Evolutionary conservation across 2,888 invertebrate genomes (phyloP), one percentile per base, ranked within the genome.

Genomic region (Achlya flavicornis): DNA sequence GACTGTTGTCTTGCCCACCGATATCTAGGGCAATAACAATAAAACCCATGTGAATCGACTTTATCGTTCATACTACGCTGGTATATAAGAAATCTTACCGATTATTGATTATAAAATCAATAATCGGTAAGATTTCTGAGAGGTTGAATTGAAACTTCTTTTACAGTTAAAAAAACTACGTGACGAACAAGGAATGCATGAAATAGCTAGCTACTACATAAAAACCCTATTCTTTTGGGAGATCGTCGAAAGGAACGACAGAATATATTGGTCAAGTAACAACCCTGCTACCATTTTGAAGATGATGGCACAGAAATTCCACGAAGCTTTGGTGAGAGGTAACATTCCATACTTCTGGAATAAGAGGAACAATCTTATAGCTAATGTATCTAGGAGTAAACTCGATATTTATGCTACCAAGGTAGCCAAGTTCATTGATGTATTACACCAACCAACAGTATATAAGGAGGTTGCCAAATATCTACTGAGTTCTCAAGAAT

Each of bases 131-230:
- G n/a, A n/a, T n/a, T n/a, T 26, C 26, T 26, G 1, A 26, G 26
- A 26, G 26, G 26, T 26, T 26, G 26, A 26, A 26, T 26, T 26
- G 26, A 26, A 26, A n/a, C 16, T 19, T 19, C 0, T 8, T 26
- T 81, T 78, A 32, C 82, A 92, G 92, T 58, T 91, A 2, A 92
- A 95, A 85, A 94, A 94, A 81, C 74, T 95, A 3, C 89, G 95
- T 3, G 94, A 95, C 70, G 78, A 84, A 0, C 84, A 84, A 57
- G 77, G 80, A 0, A 92, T 94, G 88, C 71, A 85, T 0, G 80
- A 81, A 10, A 86, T 95, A n/a, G 91, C 94, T 0, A 95, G 95
- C 69, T 95, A 95, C 70, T 94, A 92, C 63, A 92, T 95, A 1
- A 95, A 95, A 76, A 95, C 94, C 0, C 67, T 95, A 0, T 92